Conservation (phyloP, 1,140 invertebrate species). For the Microplitis mediator region DNA sequence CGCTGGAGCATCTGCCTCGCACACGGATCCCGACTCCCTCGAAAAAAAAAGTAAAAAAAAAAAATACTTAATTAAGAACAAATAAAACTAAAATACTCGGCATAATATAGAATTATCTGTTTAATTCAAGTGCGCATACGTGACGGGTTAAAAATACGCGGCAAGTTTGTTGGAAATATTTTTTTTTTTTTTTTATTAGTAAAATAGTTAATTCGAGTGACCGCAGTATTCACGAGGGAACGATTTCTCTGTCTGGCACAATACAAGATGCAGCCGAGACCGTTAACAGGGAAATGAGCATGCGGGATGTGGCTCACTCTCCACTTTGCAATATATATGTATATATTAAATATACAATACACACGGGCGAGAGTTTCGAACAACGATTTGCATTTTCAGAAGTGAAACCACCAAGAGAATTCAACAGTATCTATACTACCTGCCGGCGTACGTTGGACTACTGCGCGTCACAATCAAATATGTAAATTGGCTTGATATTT, state of each 20-base stretch:
- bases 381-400: constrained; percentile 40
- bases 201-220: constrained; percentile 19
- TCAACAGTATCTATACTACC: constrained; percentile 22
- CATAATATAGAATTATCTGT: too few relatives aligned
- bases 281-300: constrained; percentile 15
- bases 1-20: too few relatives aligned
- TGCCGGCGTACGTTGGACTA: neutral
- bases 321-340: neutral
- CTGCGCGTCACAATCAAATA: constrained; percentile 50
- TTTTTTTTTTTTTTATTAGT: too few relatives aligned
- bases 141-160: neutral
- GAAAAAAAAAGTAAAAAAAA: too few relatives aligned
- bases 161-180: neutral
- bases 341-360: too few relatives aligned
- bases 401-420: constrained; percentile 36
- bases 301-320: neutral
- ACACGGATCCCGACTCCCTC: too few relatives aligned
- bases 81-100: too few relatives aligned
- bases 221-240: constrained; percentile 28
- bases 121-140: neutral
- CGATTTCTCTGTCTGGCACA: constrained; percentile 26
- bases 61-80: too few relatives aligned
- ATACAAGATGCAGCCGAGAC: constrained; percentile 12
- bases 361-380: neutral
- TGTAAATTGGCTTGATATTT: constrained; percentile 52